phyloP scores from a whole-genome alignment of 2,888 invertebrate species.

The Teleogryllus oceanicus region DNA sequence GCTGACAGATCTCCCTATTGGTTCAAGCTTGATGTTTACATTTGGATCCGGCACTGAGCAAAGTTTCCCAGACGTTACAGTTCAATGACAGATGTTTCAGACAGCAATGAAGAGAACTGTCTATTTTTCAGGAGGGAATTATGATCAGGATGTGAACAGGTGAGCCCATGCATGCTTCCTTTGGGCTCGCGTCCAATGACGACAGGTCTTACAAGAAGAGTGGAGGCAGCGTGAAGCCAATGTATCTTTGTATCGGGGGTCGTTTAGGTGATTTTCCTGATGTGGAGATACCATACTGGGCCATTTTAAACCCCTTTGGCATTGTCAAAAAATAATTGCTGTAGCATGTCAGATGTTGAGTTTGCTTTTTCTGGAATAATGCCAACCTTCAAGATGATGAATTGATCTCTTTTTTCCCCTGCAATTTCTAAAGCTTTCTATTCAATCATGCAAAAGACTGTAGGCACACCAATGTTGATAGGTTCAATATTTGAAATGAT shows the following conservation, averaged over 20 bases:
- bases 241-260: constrained; percentile 55
- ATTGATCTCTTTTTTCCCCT: too few species aligned
- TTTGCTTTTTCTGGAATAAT: neutral
- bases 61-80: neutral
- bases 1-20: neutral
- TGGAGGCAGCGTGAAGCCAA: constrained; percentile 46
- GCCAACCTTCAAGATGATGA: neutral
- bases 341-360: too few species aligned
- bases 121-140: constrained; percentile 23
- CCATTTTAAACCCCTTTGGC: constrained; percentile 61
- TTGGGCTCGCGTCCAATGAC: constrained; percentile 20
- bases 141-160: too few species aligned
- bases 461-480: neutral
- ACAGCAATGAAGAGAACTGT: constrained; percentile 26
- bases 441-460: neutral
- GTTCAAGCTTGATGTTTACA: constrained; percentile 24
- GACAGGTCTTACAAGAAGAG: constrained; percentile 43
- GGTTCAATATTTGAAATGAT: neutral
- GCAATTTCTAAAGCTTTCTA: neutral
- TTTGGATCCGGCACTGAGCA: neutral
- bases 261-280: constrained; percentile 70
- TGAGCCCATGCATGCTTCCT: neutral
- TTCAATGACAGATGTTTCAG: neutral
- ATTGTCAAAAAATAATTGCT: constrained; percentile 52
- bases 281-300: constrained; percentile 60